phyloP scores from a whole-genome alignment of 1,140 invertebrate genomes.

The Asobara japonica region DNA sequence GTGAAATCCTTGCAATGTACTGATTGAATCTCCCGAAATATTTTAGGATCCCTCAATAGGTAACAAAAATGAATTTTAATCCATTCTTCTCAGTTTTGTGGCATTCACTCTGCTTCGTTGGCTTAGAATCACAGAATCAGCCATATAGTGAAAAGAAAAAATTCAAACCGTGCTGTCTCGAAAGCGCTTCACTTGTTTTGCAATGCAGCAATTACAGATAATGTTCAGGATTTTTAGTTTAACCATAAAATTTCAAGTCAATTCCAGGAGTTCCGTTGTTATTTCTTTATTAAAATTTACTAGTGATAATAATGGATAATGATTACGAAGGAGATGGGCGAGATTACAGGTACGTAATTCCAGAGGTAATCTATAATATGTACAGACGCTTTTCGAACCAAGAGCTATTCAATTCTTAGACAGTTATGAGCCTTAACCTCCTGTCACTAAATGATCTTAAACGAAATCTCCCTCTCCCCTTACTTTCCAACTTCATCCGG shows the following conservation, averaged over 20 bases:
- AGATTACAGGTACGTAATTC: constrained; percentile 31
- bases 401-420: neutral
- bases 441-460: too few relatives aligned
- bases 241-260: constrained; percentile 49
- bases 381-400: neutral
- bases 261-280: constrained; percentile 13
- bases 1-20: too few relatives aligned
- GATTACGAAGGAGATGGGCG: constrained; percentile 23
- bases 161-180: neutral
- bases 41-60: too few relatives aligned
- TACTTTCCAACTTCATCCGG: too few relatives aligned
- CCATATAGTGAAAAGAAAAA: too few relatives aligned
- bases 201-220: neutral
- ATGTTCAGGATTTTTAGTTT: constrained; percentile 32
- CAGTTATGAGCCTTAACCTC: neutral
- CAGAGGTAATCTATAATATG: neutral
- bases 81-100: too few relatives aligned
- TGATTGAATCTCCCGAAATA: too few relatives aligned
- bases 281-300: neutral
- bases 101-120: too few relatives aligned
- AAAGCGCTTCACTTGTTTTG: constrained; percentile 16
- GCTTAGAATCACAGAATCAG: too few relatives aligned
- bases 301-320: constrained; percentile 5
- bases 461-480: too few relatives aligned
- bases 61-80: too few relatives aligned